These are phyloP conservation scores for Acarapis woodi DNA, from an alignment of 1,140 invertebrate species.

Conservation along the genomic window DNA sequence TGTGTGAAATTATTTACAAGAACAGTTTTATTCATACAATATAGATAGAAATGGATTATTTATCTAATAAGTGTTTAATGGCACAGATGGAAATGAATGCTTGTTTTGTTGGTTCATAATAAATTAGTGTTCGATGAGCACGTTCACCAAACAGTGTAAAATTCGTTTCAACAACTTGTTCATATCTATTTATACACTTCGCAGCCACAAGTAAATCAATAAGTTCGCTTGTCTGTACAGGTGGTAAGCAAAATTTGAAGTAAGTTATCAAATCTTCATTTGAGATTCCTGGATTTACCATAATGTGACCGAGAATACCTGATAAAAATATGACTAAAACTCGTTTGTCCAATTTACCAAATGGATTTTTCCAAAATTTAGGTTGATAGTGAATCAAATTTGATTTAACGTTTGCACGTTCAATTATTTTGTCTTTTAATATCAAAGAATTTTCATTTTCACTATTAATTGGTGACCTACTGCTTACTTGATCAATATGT, in stretches of 20 bases:
- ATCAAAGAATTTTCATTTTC: background rate
- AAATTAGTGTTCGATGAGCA: background rate
- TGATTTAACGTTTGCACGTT: background rate
- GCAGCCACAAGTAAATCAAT: constrained; percentile 21
- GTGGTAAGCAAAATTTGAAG: constrained; percentile 16
- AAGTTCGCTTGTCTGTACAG: constrained; percentile 17
- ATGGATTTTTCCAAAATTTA: constrained; percentile 39
- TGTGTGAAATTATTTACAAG: too few relatives aligned
- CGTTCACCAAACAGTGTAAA: constrained; percentile 1
- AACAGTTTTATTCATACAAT: too few relatives aligned
- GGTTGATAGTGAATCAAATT: constrained; percentile 9
- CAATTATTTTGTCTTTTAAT: background rate
- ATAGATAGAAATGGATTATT: too few relatives aligned
- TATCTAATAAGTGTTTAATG: too few relatives aligned
- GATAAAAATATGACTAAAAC: constrained; percentile 35
- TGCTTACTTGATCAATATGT: too few relatives aligned
- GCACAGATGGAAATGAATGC: background rate
- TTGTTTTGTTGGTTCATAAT: background rate
- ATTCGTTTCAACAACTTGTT: background rate
- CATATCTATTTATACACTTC: constrained; percentile 13
- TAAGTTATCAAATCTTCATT: constrained; percentile 10
- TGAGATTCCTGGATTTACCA: constrained; percentile 25
- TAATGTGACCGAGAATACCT: constrained; percentile 28
- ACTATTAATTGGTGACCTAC: too few relatives aligned
- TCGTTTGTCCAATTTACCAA: constrained; percentile 35